Evolutionary conservation across 2,797 vertebrate species (phyloP), one percentile per base, ranked within the genome.

Genomic region (Cetoscarus ocellatus): DNA sequence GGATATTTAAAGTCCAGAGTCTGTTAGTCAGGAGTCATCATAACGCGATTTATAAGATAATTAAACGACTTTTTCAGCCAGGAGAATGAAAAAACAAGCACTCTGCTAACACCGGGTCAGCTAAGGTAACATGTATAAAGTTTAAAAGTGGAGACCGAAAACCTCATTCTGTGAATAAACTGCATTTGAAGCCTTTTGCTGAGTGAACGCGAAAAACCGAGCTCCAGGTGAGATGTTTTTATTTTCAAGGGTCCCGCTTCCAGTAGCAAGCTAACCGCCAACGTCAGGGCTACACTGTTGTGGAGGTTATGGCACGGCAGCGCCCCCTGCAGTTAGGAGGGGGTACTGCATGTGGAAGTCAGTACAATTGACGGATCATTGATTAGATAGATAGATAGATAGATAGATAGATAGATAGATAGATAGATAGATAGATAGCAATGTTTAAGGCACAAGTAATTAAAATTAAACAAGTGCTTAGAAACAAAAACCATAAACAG

Each of bases 191-290:
- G 3, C 1, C 2, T 1, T 15, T 36, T 5, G 6, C 1, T 0
- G 1, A 10, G 8, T 38, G 12, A 6, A 27, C 0, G 6, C 42
- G 14, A 18, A 11, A 18, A 1, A 1, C 0, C 1, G 1, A 50
- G 3, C 38, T 38, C 13, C n/a, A 49, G 3, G 15, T 3, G 15
- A 7, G 38, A 1, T 73, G 62, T 77, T 82, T 38, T 36, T 58
- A 1, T 75, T 85, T 93, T 92, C 73, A 90, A 92, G 79, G n/a
- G 76, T 91, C 90, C 90, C 92, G 92, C 92, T 88, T 55, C 19
- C 3, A 66, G 0, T 18, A 18, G 48, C 15, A 59, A 60, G 54
- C 48, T 75, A 84, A 72, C 90, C 86, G 86, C 85, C 81, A 75
- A 61, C 56, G 5, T 14, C 1, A 70, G 13, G 1, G 50, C 10